Evolutionary conservation across 2,888 invertebrate genomes (phyloP), one percentile per base, ranked within the genome.

Genomic region (Formica aserva): DNA sequence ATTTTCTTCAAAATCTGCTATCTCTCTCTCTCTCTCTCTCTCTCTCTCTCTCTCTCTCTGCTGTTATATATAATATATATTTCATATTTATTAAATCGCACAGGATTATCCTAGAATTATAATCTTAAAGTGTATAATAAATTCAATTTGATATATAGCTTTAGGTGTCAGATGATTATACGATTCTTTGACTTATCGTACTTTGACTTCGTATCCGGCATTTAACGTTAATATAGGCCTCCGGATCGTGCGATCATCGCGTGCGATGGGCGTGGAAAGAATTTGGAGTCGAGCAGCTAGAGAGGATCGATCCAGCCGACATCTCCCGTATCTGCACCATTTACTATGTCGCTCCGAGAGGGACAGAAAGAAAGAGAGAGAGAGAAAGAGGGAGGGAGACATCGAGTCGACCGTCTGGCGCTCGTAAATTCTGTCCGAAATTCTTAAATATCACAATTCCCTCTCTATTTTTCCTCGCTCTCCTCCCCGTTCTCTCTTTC

Each of bases 381-480:
- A 22, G 55, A 67, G 77, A 60, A 62, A 72, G 84, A 63, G 45
- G 55, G 52, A 41, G 32, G 22, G 74, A 29, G 57, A 35, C 8
- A 35, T 52, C 67, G 66, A 84, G 67, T 57, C 72, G 60, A 72
- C 72, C 89, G 89, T 87, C 90, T 89, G 90, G 66, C 85, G 90
- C 82, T 85, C 88, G 86, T 89, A 89, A 89, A 89, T 89, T 87
- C 82, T 71, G 55, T 76, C 77, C 45, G 83, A 87, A 86, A 90
- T 88, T 90, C 90, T 88, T 82, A 89, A 87, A 90, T 89, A 90
- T 89, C 90, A 85, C 88, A 85, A 85, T 84, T 76, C 83, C 65
- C 69, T 41, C 84, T 84, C 62, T 77, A 65, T 67, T 77, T 62
- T 55, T 52, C 35, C 45, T 45, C 66, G 48, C 15, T 26, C n/a